These are phyloP conservation scores for Microplitis deprimator DNA, from an alignment of 2,888 invertebrate species.

Conservation along the genomic window DNA sequence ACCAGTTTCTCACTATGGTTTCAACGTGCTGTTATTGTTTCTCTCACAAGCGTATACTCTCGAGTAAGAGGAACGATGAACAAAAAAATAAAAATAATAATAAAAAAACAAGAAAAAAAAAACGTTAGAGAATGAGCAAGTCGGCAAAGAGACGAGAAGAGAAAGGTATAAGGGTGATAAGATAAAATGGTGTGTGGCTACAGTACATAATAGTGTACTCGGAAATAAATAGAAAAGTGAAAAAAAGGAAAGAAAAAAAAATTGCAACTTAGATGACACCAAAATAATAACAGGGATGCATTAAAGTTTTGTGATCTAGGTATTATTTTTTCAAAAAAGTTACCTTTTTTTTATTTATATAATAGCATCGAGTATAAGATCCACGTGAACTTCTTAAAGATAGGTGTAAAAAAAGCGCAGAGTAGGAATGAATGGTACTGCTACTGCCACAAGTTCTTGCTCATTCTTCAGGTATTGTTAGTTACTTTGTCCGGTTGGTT, in stretches of 20 bases:
- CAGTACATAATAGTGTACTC: slow-evolving; percentile 19
- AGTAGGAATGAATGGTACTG: not conserved
- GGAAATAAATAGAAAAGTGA: slow-evolving; percentile 41
- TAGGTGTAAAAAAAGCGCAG: slow-evolving; percentile 5
- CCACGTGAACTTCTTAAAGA: slow-evolving; percentile 7
- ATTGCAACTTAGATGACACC: slow-evolving; percentile 2
- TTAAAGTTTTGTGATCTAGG: slow-evolving; percentile 11
- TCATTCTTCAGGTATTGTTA: slow-evolving; percentile 11
- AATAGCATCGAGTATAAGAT: slow-evolving; percentile 1
- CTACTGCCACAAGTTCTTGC: not conserved
- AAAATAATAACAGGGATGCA: not conserved
- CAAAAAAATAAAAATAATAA: not conserved
- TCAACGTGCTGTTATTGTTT: slow-evolving; percentile 50
- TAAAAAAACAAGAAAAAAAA: not conserved
- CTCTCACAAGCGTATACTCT: slow-evolving; percentile 44
- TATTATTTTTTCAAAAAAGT: not conserved
- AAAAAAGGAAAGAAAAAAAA: slow-evolving; percentile 10
- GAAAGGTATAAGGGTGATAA: slow-evolving; percentile 11
- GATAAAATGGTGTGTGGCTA: slow-evolving; percentile 23
- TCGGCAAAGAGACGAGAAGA: slow-evolving; percentile 18
- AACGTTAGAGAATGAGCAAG: slow-evolving; percentile 26
- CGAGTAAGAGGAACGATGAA: slow-evolving; percentile 29
- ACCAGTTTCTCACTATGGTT: slow-evolving; percentile 50
- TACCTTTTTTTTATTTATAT: slow-evolving; percentile 2
- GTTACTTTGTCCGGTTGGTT: not conserved